Conservation (phyloP, 2,113 vertebrate species). For the Trochalopteron elliotii region DNA sequence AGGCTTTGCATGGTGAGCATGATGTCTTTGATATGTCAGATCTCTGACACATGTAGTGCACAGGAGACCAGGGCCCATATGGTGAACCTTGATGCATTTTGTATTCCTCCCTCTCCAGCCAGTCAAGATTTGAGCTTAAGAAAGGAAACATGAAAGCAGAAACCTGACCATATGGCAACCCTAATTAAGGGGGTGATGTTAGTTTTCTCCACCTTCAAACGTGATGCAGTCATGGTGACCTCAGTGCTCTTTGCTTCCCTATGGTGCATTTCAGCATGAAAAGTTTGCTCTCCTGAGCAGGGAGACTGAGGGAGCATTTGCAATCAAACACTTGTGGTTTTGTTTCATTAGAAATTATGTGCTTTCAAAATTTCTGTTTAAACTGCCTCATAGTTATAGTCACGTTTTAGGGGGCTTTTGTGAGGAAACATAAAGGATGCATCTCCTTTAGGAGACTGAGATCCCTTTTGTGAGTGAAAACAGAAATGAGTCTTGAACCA, state of each 20-base stretch:
- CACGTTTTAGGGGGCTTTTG: not conserved
- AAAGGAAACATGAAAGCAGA: not conserved
- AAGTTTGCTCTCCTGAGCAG: not conserved
- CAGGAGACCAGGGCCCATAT: not conserved
- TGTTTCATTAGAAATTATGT: not conserved
- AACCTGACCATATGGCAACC: not conserved
- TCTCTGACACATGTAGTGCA: not conserved
- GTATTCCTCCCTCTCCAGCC: not conserved
- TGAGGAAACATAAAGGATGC: not conserved
- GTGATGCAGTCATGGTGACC: not conserved
- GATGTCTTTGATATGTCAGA: not conserved
- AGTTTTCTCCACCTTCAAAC: not conserved
- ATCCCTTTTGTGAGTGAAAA: not conserved
- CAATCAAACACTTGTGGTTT: not conserved
- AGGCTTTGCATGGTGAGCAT: not conserved
- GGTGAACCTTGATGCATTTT: not conserved
- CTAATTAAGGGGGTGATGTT: not conserved
- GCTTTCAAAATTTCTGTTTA: not conserved
- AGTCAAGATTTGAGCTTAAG: not conserved
- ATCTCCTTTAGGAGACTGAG: not conserved
- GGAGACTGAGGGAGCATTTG: not conserved
- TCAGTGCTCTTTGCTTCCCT: not conserved
- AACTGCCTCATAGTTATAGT: not conserved
- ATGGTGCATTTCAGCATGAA: not conserved
- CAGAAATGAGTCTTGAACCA: not conserved